Percentiles rank a stretch among this genome's conserved stretches.
These are phyloP conservation scores for Hybos culiciformis DNA, from an alignment of 2,888 invertebrate genomes.

Conservation along the genomic window DNA sequence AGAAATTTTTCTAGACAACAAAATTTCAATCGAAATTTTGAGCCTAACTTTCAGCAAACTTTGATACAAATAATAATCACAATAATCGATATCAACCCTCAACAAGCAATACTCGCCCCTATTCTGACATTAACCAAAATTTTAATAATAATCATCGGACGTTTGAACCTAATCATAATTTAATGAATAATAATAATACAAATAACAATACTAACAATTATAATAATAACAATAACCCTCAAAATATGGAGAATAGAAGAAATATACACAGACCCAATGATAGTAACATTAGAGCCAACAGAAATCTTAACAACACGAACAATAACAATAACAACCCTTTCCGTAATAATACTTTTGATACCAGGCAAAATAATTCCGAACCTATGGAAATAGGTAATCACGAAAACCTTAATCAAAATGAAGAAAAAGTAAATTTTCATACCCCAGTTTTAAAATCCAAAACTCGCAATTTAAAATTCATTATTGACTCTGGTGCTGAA, in stretches of 20 bases:
- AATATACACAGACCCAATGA: background rate
- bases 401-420: background rate
- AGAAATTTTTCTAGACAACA: background rate
- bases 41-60: no score
- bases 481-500: slow-evolving; percentile 6
- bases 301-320: background rate
- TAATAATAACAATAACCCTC: background rate
- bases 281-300: background rate
- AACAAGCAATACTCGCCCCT: background rate
- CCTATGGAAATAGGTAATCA: slow-evolving; percentile 5
- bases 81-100: background rate
- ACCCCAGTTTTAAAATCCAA: slow-evolving; percentile 1
- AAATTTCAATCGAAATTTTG: background rate
- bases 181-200: background rate
- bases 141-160: background rate
- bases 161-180: background rate
- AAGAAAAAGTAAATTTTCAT: slow-evolving; percentile 2
- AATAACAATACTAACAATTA: background rate
- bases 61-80: background rate
- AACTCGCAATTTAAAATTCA: background rate
- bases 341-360: background rate
- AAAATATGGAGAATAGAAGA: background rate
- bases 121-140: background rate
- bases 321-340: background rate
- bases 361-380: background rate